phyloP scores from a whole-genome alignment of 2,888 invertebrate genomes.

The Watsonalla cultraria region DNA sequence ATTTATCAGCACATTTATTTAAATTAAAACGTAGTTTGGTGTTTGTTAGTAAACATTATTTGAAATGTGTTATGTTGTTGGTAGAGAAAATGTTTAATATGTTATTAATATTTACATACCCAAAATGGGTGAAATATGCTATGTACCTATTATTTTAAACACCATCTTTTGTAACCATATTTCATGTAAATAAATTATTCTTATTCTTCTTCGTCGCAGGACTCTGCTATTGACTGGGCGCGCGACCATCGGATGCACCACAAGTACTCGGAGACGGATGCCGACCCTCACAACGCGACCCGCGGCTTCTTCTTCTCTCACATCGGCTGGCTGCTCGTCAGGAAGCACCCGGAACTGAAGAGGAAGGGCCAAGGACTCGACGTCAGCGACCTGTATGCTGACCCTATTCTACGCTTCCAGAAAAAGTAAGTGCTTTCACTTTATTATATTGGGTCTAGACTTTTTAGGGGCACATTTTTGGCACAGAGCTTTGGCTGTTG shows the following conservation, averaged over 20 bases:
- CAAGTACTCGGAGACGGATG: conserved; percentile 95
- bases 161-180: too few species aligned
- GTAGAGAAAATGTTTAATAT: too few species aligned
- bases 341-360: conserved; percentile 94
- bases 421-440: conserved; percentile 82
- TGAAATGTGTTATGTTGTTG: too few species aligned
- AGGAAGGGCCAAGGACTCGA: conserved; percentile 92
- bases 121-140: too few species aligned
- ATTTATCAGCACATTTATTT: too few species aligned
- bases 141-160: too few species aligned
- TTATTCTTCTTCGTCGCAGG: conserved; percentile 57
- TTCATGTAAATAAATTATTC: too few species aligned
- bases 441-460: not conserved
- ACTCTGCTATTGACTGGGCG: conserved; percentile 88
- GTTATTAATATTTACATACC: too few species aligned
- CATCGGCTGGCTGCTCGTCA: conserved; percentile 94
- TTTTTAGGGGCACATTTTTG: too few species aligned
- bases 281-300: conserved; percentile 95
- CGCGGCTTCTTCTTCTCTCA: conserved; percentile 98
- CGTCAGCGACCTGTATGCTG: conserved; percentile 88
- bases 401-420: conserved; percentile 92
- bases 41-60: too few species aligned
- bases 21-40: too few species aligned
- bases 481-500: too few species aligned
- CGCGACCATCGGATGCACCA: conserved; percentile 92